Evolutionary conservation across 2,888 invertebrate genomes (phyloP).

Genomic region (Spisula solida): DNA sequence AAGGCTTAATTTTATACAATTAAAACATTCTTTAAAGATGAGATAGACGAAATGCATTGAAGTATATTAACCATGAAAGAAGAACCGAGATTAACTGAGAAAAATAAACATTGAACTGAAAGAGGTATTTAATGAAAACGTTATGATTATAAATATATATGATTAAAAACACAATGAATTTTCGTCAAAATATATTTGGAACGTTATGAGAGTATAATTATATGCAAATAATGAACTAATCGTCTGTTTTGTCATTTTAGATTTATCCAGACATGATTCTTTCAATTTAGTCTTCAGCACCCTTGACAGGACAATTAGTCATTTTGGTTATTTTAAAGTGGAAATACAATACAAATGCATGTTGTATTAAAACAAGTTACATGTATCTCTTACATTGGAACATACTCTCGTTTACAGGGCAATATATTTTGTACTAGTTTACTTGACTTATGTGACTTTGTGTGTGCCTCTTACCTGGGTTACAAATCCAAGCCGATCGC

Average conservation of each 20-base stretch:
- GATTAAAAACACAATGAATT: neutral
- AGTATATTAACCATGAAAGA: neutral
- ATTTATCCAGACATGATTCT: neutral
- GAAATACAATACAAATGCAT: too few relatives aligned
- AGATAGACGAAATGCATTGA: neutral
- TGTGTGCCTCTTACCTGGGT: too few relatives aligned
- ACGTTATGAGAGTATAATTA: neutral
- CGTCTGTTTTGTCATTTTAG: neutral
- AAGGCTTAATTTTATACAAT: neutral
- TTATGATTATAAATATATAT: neutral
- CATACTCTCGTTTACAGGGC: too few relatives aligned
- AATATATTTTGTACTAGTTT: too few relatives aligned
- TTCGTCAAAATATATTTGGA: neutral
- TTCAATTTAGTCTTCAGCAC: neutral
- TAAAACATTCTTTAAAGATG: neutral
- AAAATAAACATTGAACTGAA: neutral
- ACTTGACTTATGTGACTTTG: too few relatives aligned
- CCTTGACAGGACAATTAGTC: too few relatives aligned
- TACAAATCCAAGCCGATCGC: too few relatives aligned
- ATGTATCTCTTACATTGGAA: too few relatives aligned
- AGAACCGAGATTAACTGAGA: neutral
- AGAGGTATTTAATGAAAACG: neutral
- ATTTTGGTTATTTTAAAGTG: too few relatives aligned
- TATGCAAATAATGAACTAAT: neutral
- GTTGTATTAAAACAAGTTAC: too few relatives aligned